phyloP scores from a whole-genome alignment of 1,140 invertebrate genomes.

The Piezodorus guildinii region DNA sequence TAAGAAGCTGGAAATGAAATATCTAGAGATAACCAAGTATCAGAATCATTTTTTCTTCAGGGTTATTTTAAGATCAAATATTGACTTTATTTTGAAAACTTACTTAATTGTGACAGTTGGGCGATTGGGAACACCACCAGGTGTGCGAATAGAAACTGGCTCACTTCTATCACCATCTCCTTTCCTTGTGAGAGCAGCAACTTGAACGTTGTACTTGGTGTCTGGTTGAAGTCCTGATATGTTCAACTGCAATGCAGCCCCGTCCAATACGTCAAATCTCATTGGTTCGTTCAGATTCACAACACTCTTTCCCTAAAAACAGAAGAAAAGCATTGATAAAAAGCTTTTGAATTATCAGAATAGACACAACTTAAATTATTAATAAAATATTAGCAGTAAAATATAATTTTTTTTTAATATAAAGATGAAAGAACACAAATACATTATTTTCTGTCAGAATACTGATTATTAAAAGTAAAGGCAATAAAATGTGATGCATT shows the following conservation, averaged over 20 bases:
- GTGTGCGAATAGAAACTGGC: constrained; percentile 72
- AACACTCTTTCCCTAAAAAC: constrained; percentile 55
- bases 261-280: constrained; percentile 70
- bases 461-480: too few relatives aligned
- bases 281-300: constrained; percentile 74
- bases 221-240: constrained; percentile 83
- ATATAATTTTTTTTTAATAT: too few relatives aligned
- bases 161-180: constrained; percentile 83
- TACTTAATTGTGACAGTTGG: constrained; percentile 78
- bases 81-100: constrained; percentile 28
- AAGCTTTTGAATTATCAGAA: background rate
- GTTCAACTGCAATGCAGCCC: constrained; percentile 63
- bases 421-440: too few relatives aligned
- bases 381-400: background rate
- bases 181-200: constrained; percentile 85
- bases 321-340: constrained; percentile 7
- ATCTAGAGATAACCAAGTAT: too few relatives aligned
- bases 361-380: too few relatives aligned
- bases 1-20: too few relatives aligned
- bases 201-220: constrained; percentile 82
- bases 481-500: too few relatives aligned
- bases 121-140: constrained; percentile 81
- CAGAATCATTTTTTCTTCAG: too few relatives aligned
- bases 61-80: too few relatives aligned
- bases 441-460: too few relatives aligned